These are phyloP conservation scores for Pitangus sulphuratus DNA, from an alignment of 2,797 vertebrate genomes.

Conservation along the genomic window DNA sequence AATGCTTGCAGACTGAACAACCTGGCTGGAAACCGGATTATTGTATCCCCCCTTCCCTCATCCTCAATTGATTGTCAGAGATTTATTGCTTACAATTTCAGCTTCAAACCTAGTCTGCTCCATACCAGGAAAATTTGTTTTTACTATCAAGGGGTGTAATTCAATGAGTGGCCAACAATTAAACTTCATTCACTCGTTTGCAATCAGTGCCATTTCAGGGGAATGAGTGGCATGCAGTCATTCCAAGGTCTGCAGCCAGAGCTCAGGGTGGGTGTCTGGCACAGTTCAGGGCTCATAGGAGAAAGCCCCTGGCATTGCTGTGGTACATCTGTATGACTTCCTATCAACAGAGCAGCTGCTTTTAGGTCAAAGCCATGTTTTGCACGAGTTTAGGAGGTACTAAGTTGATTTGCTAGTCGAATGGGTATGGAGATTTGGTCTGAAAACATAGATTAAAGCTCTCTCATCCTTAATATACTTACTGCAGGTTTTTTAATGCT, in stretches of 20 bases:
- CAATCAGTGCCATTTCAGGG: background rate
- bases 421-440: background rate
- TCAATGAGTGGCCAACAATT: background rate
- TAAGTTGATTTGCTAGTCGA: background rate
- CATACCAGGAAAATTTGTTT: background rate
- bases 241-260: background rate
- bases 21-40: background rate
- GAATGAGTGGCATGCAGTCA: background rate
- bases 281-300: background rate
- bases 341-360: background rate
- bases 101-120: background rate
- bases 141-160: background rate
- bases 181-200: background rate
- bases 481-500: background rate
- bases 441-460: background rate
- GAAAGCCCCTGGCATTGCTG: accelerated
- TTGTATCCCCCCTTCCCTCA: background rate
- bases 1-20: background rate
- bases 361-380: background rate
- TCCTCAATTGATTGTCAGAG: background rate
- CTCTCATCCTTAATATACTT: background rate
- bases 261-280: background rate
- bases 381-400: background rate
- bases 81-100: background rate
- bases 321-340: background rate